Base-by-base conservation (phyloP, 2,888 invertebrate species). In the Parthenolecanium corni region DNA sequence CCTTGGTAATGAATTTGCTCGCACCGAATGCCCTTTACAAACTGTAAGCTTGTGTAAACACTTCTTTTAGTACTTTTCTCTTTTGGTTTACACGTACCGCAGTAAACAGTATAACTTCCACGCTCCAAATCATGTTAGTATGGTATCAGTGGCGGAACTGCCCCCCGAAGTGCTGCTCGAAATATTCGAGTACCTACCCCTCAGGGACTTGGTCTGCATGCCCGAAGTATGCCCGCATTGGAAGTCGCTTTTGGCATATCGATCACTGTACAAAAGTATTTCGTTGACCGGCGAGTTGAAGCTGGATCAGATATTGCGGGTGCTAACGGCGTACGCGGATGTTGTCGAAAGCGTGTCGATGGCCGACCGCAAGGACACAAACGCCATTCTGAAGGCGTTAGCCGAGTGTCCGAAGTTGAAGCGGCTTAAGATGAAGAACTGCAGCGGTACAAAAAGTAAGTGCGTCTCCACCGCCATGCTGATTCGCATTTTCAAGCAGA, bases 111-210 rank as follows among this genome's bases (percentile, higher is more conserved):
- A 31, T 9, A 4, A 31, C 31, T 31, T 31, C 31, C 31, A 6
- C 31, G 5, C 31, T 6, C 31, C 47, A 47, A 58, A 58, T 21
- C 36, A 58, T 58, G 58, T 31, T 38, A 58, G 47, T 49, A 58
- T 58, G 58, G 58, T 49, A 38, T 49, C 58, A 23, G 36, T 58
- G 16, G 36, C 49, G 16, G 36, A 51, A 6, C 38, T 58, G 38
- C 58, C 58, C 25, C 58, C 49, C n/a, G 58, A 58, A 46, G 12
- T 58, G 11, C 23, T 58, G 18, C 49, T 58, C 11, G 20, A 58
- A 23, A 58, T 58, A 38, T 58, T 58, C 49, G 49, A 58, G 23
- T 51, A 58, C 23, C 20, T 58, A 49, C 47, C 58, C 25, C 49
- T 58, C 16, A 49, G 21, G 16, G 58, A 58, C 21, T 21, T 58